Evolutionary conservation across 1,140 invertebrate genomes (phyloP), one percentile per base, ranked within the genome.

Genomic region (Solen grandis): DNA sequence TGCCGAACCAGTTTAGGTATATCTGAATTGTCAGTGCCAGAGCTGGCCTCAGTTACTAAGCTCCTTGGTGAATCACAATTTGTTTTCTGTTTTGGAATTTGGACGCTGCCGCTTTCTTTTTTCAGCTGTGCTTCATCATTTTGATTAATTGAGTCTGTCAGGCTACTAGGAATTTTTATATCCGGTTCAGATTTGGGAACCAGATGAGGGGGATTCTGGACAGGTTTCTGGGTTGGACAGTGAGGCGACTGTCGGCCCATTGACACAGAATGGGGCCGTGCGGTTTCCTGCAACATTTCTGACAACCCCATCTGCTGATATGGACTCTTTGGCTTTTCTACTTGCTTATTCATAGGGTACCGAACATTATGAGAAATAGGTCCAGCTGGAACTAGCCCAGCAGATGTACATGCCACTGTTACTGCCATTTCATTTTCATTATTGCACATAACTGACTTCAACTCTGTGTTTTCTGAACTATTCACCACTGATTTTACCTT

Each of bases 211-310:
- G n/a, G n/a, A n/a, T n/a, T n/a, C n/a, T n/a, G n/a, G n/a, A n/a
- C n/a, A n/a, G n/a, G n/a, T n/a, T 22, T 54, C 52, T 2, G n/a
- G n/a, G 27, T 25, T 54, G 52, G 52, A 19, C 13, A 27, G n/a
- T 29, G n/a, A 13, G 27, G 22, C 25, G n/a, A n/a, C 33, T n/a
- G 5, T 33, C 27, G n/a, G 27, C n/a, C n/a, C 60, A 63, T 63
- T 63, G 5, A 33, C 1, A 63, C 25, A 63, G 35, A 13, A 14
- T 60, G 57, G 22, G 29, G 57, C 22, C 8, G 22, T n/a, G 77
- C 77, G 5, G 77, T 80, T 27, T 80, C 77, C 33, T 72, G 66
- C 46, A 80, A 46, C 77, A 80, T 80, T 73, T 80, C 77, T 29
- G 77, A 72, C 38, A 80, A 41, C 14, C 77, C 77, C 77, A 80